These are phyloP conservation scores for Dendroctonus valens DNA, from an alignment of 1,140 invertebrate genomes.

Conservation along the genomic window DNA sequence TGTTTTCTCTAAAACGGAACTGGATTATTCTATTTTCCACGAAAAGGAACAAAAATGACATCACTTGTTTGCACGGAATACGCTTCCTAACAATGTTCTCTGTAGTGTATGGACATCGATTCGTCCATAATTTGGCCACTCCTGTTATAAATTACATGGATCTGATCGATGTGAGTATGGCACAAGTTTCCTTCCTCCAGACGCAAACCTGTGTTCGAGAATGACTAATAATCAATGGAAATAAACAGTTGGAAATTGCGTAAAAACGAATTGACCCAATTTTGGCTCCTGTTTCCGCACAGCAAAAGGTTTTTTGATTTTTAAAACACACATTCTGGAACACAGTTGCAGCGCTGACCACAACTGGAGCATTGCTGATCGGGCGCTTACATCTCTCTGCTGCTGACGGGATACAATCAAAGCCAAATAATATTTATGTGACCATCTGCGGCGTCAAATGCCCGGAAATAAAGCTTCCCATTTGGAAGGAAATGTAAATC, in stretches of 20 bases:
- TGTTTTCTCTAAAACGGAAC: conserved; percentile 37
- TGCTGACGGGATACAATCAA: conserved; percentile 5
- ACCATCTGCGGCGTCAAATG: neutral
- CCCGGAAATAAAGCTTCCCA: too few relatives aligned
- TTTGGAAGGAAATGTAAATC: too few relatives aligned
- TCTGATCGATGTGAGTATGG: conserved; percentile 38
- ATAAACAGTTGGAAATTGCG: too few relatives aligned
- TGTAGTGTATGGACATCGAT: conserved; percentile 38
- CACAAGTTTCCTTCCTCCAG: neutral
- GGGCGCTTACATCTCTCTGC: conserved; percentile 17
- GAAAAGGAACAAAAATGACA: conserved; percentile 19
- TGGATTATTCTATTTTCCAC: conserved; percentile 33
- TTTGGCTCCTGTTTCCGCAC: too few relatives aligned
- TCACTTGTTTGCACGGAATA: conserved; percentile 39
- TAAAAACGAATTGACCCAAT: neutral
- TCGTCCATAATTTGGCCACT: conserved; percentile 36
- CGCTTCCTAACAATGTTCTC: conserved; percentile 37
- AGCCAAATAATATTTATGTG: conserved; percentile 25
- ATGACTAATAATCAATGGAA: neutral
- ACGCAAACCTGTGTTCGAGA: too few relatives aligned
- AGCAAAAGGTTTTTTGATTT: neutral
- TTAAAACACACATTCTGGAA: neutral
- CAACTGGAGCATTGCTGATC: conserved; percentile 6
- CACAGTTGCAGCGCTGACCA: neutral
- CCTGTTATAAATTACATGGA: conserved; percentile 39